phyloP scores from a whole-genome alignment of 2,888 invertebrate genomes.

The Sinohyriopsis cumingii region DNA sequence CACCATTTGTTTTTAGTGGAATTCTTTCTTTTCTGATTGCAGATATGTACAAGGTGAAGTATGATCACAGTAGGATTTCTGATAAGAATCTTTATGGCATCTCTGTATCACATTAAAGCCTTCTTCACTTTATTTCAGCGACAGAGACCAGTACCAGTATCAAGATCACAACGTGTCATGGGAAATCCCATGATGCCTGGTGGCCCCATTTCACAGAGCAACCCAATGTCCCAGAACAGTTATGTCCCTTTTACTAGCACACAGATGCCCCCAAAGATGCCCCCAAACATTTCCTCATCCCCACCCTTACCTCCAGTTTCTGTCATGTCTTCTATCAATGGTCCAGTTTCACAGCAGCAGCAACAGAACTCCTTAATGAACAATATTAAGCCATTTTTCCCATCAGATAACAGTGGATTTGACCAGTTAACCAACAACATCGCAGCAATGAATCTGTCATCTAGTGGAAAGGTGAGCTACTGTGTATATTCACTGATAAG shows the following conservation, averaged over 20 bases:
- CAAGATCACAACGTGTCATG: too few relatives aligned
- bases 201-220: conserved; percentile 35
- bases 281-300: background rate
- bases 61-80: too few relatives aligned
- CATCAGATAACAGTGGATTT: conserved; percentile 2
- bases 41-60: too few relatives aligned
- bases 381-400: conserved; percentile 34
- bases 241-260: background rate
- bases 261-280: background rate
- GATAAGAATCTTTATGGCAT: too few relatives aligned
- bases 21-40: too few relatives aligned
- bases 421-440: conserved; percentile 52
- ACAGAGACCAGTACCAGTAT: too few relatives aligned
- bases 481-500: too few relatives aligned
- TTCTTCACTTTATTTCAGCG: too few relatives aligned
- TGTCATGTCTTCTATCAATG: conserved; percentile 12
- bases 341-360: conserved; percentile 18
- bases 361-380: conserved; percentile 22
- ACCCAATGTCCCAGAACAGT: conserved; percentile 29
- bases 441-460: conserved; percentile 59
- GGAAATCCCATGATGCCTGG: too few relatives aligned
- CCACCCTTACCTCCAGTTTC: conserved; percentile 2
- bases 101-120: too few relatives aligned
- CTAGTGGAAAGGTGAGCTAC: conserved; percentile 37
- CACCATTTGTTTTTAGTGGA: too few relatives aligned